phyloP scores from a whole-genome alignment of 2,797 vertebrate genomes.

The Balearica regulorum region DNA sequence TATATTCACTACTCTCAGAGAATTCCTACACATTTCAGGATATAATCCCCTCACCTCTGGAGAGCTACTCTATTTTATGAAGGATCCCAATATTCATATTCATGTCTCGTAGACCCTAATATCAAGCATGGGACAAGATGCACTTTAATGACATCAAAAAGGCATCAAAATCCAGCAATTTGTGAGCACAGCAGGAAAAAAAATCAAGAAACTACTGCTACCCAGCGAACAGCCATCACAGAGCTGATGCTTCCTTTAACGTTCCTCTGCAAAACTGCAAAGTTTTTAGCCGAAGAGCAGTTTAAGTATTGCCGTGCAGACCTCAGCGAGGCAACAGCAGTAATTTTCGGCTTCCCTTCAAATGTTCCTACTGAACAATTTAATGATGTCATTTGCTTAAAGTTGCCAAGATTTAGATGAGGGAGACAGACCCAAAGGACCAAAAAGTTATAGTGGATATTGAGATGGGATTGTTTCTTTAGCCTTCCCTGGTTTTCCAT shows the following conservation, averaged over 20 bases:
- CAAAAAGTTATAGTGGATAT: neutral
- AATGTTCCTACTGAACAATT: neutral
- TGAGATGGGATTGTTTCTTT: neutral
- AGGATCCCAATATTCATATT: neutral
- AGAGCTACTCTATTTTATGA: neutral
- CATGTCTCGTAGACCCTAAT: neutral
- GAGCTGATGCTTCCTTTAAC: neutral
- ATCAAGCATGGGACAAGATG: neutral
- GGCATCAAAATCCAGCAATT: neutral
- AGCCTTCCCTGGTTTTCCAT: neutral
- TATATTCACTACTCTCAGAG: neutral
- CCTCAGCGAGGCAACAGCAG: neutral
- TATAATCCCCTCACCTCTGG: neutral
- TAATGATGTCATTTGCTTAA: neutral
- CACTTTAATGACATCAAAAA: neutral
- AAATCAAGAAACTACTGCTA: neutral
- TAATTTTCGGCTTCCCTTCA: neutral
- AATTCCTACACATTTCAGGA: neutral
- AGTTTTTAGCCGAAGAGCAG: neutral
- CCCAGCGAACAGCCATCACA: neutral
- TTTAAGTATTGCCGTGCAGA: neutral
- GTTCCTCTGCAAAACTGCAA: neutral
- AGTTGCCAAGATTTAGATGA: neutral
- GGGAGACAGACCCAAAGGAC: neutral
- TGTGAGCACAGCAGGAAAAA: neutral